Evolutionary conservation across 2,797 vertebrate species (phyloP), one percentile per base, ranked within the genome.

Genomic region (Anabas testudineus): DNA sequence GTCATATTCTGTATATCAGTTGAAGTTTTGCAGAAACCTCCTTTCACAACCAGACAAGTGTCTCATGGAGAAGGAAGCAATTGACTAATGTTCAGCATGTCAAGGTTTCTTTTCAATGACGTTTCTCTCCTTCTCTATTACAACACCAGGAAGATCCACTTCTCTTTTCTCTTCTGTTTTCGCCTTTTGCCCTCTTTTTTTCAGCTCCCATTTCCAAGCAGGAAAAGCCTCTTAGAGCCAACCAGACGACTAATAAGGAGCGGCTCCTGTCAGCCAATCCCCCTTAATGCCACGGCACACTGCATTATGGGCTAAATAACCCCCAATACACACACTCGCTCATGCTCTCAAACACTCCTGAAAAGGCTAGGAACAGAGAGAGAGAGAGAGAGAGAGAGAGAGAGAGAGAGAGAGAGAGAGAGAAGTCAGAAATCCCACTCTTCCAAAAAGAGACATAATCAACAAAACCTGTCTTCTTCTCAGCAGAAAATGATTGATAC

Each of bases 181-280:
- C 3, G 19, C 68, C 49, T 71, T 76, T 73, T 48, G 21, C 66
- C 63, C 79, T 67, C 58, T 58, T 70, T 60, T 67, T 49, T 77
- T 54, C 13, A 74, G 52, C 76, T 80, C 2, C 59, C 39, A 67
- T 84, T 85, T 87, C 74, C 56, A 86, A 86, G 81, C 84, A 83
- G 83, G 74, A 85, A 91, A 93, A 93, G 87, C 89, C 84, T 90
- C 88, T 93, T 92, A 88, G 75, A 81, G 84, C 80, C 84, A 89
- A 84, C 82, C 84, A 87, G 90, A 90, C 76, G 84, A 92, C 91
- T 92, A 93, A 94, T 91, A 93, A 94, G 91, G 90, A 90, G 86
- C 47, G 58, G 69, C 77, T 87, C 78, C 82, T 82, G 87, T 89
- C 86, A 76, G 83, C 87, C 88, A 91, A 91, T 91, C 89, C 83